Base-by-base conservation (phyloP, 2,797 vertebrate genomes). In the Phrynocephalus forsythii region DNA sequence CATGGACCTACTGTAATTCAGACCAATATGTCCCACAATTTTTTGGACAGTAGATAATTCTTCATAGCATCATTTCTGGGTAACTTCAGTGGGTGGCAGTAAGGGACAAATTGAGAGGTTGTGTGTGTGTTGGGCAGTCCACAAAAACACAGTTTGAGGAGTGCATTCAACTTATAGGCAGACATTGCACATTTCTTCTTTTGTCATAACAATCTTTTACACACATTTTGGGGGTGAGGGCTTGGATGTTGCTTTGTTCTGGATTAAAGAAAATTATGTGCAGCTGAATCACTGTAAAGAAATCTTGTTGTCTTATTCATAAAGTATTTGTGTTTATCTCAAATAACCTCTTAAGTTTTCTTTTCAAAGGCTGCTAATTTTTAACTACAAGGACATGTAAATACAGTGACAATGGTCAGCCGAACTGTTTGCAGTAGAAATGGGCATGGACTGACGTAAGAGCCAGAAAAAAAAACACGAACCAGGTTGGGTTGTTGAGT, bases 401-500 rank as follows among this genome's bases (percentile, higher is more conserved):
- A 89, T 18, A 71, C 86, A 76, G 85, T 83, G 88, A 83, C 88
- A 63, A 56, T 77, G 85, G 48, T 80, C 88, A 90, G 88, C 22
- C 87, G 91, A 38, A 38, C 38, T 38, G 4, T 38, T 38, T 2
- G 38, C 38, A 38, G 38, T 38, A 38, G 38, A 38, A 38, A 38
- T 38, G 38, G 38, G 38, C 38, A 38, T 38, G 38, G 38, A 38
- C 38, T 38, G 38, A 38, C 38, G 38, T 38, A 38, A 38, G 38
- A 38, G 38, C 38, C 38, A 38, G 38, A 38, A 38, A 38, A 38
- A 38, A 38, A 38, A 38, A 38, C 38, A 38, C 3, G 38, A 4
- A 38, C 38, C 38, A 38, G 38, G 38, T 38, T 38, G 38, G 4
- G 38, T 38, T 38, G 38, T 38, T 38, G 38, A 38, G 3, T 38